These are phyloP conservation scores for Otis tarda DNA, from an alignment of 2,113 vertebrate species.

Conservation along the genomic window DNA sequence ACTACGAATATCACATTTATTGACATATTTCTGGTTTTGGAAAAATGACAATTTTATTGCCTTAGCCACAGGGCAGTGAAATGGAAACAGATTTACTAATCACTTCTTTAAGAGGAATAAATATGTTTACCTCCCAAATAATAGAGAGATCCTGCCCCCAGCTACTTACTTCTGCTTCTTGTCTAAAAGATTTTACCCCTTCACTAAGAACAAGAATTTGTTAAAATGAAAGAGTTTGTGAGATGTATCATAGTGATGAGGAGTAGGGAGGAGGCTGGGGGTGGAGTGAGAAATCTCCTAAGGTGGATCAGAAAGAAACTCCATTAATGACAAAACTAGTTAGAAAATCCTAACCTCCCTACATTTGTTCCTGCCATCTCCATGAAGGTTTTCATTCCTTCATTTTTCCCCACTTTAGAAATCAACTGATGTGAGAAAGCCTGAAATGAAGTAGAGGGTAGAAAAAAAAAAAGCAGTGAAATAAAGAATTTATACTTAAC, in stretches of 20 bases:
- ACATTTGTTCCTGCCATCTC: background rate
- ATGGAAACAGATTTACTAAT: background rate
- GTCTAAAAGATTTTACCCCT: background rate
- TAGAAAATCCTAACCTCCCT: background rate
- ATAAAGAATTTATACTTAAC: background rate
- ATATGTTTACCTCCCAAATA: conserved; percentile 31
- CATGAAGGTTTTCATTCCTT: background rate
- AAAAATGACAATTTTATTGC: background rate
- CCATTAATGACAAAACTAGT: background rate
- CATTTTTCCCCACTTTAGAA: background rate
- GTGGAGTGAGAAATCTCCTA: background rate
- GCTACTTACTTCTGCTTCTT: background rate
- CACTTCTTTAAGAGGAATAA: background rate
- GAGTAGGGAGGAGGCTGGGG: background rate
- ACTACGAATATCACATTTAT: background rate
- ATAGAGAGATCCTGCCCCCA: background rate
- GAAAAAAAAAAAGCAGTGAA: background rate
- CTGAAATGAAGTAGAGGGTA: background rate
- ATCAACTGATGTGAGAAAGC: background rate
- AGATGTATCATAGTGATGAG: background rate
- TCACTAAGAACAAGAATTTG: background rate
- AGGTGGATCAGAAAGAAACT: background rate
- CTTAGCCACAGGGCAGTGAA: background rate
- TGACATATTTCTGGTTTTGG: conserved; percentile 4
- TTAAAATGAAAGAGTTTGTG: background rate